Percentiles rank a stretch among this genome's conserved stretches.
Conservation (phyloP, 2,888 invertebrate species). For the Mesorhabditis spiculigera region DNA sequence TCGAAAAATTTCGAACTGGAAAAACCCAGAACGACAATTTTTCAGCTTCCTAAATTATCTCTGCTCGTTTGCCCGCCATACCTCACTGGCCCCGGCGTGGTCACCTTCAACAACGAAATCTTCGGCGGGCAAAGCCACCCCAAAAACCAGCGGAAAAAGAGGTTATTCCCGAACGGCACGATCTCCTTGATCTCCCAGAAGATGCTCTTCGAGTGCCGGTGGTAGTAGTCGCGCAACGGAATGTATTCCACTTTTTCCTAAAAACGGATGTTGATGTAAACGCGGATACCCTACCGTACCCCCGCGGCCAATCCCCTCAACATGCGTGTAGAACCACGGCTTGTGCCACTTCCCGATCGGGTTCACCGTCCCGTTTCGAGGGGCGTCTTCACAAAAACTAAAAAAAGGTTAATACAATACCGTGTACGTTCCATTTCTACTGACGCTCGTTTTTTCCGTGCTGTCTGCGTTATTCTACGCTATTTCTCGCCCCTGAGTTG, state of each 20-base stretch:
- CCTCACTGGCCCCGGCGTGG: slow-evolving; percentile 23
- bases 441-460: background rate
- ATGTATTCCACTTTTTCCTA: slow-evolving; percentile 65
- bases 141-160: slow-evolving; percentile 71
- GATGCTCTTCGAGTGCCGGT: slow-evolving; percentile 75
- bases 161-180: slow-evolving; percentile 77
- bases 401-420: slow-evolving; percentile 7
- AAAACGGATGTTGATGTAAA: background rate
- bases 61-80: background rate
- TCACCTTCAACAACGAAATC: slow-evolving; percentile 72
- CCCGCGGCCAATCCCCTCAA: slow-evolving; percentile 62
- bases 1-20: too few relatives aligned
- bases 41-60: background rate
- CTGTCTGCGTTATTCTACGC: background rate
- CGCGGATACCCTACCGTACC: slow-evolving; percentile 17
- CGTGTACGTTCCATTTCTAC: background rate
- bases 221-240: slow-evolving; percentile 77
- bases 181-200: slow-evolving; percentile 85
- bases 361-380: slow-evolving; percentile 63
- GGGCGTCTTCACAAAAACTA: slow-evolving; percentile 42
- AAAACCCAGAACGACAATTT: background rate
- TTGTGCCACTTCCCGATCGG: slow-evolving; percentile 75
- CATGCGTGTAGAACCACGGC: slow-evolving; percentile 81
- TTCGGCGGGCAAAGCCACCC: slow-evolving; percentile 83
- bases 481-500: background rate